Evolutionary conservation across 2,888 invertebrate species (phyloP).

Genomic region (Tipula helvola): DNA sequence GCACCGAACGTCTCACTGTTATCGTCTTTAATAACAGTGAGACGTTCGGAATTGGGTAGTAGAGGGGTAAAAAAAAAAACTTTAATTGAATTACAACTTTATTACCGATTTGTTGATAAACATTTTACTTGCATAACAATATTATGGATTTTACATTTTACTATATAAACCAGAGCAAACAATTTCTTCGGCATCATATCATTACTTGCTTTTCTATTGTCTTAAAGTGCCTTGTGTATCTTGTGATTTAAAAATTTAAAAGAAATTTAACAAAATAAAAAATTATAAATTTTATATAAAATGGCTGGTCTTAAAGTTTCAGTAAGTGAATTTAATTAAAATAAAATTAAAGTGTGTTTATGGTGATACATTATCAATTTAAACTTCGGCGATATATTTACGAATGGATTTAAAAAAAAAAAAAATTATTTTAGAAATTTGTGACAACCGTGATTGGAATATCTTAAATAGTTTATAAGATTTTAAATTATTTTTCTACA

Average conservation of each 20-base stretch:
- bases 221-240: background rate
- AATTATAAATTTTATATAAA: background rate
- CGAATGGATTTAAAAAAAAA: background rate
- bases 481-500: background rate
- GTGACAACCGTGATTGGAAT: slow-evolving; percentile 9
- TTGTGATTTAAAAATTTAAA: background rate
- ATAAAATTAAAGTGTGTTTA: background rate
- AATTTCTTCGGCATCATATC: background rate
- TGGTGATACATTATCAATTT: background rate
- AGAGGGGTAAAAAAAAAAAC: background rate
- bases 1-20: background rate
- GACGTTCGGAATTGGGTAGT: too few species aligned
- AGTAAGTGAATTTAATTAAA: slow-evolving; percentile 8
- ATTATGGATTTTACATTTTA: slow-evolving; percentile 6
- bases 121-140: background rate
- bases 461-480: background rate
- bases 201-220: background rate
- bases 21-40: too few species aligned
- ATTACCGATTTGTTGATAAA: slow-evolving; percentile 7
- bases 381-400: background rate
- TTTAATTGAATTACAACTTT: background rate
- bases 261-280: background rate
- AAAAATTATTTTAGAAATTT: background rate
- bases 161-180: slow-evolving; percentile 12
- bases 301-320: slow-evolving; percentile 10